Percentiles rank a stretch among this genome's conserved stretches.
phyloP scores from a whole-genome alignment of 2,797 vertebrate genomes.

The Labroides dimidiatus region DNA sequence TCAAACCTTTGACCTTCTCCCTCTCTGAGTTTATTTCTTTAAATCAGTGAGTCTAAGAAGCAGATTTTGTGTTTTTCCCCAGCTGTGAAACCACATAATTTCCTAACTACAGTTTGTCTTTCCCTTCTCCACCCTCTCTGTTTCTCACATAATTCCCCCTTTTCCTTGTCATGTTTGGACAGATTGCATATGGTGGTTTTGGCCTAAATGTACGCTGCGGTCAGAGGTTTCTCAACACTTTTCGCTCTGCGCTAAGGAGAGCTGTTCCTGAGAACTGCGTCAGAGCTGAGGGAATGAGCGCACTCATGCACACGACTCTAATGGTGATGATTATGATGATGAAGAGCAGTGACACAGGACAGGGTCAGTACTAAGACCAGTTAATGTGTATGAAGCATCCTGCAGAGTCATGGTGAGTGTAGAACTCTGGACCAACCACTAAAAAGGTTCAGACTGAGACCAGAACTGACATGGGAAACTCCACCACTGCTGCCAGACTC shows the following conservation, averaged over 20 bases:
- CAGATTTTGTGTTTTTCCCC: constrained; percentile 14
- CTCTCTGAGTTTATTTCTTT: neutral
- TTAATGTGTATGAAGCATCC: neutral
- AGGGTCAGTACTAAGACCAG: constrained; percentile 1
- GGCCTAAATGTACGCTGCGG: constrained; percentile 33
- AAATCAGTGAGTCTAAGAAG: neutral
- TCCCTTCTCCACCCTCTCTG: constrained; percentile 41
- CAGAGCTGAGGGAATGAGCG: constrained; percentile 2
- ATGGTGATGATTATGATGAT: constrained; percentile 1
- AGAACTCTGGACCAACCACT: constrained; percentile 11
- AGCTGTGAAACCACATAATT: constrained; percentile 58
- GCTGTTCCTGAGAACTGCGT: constrained; percentile 45
- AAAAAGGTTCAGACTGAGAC: constrained; percentile 8
- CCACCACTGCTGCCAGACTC: neutral
- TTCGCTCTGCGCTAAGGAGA: constrained; percentile 21
- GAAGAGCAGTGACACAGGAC: constrained; percentile 19
- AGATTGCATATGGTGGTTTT: constrained; percentile 52
- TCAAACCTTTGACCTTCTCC: constrained; percentile 18
- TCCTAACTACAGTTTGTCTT: constrained; percentile 45
- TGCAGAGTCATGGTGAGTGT: constrained; percentile 36
- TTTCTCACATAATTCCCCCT: constrained; percentile 33
- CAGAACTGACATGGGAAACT: constrained; percentile 22
- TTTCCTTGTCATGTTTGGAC: constrained; percentile 62
- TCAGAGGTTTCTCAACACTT: constrained; percentile 58
- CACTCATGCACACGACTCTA: neutral